A percentile compares a stretch with the other conserved stretches of the same genome.
phyloP scores from a whole-genome alignment of 2,797 vertebrate species.

The Eleutherodactylus coqui region DNA sequence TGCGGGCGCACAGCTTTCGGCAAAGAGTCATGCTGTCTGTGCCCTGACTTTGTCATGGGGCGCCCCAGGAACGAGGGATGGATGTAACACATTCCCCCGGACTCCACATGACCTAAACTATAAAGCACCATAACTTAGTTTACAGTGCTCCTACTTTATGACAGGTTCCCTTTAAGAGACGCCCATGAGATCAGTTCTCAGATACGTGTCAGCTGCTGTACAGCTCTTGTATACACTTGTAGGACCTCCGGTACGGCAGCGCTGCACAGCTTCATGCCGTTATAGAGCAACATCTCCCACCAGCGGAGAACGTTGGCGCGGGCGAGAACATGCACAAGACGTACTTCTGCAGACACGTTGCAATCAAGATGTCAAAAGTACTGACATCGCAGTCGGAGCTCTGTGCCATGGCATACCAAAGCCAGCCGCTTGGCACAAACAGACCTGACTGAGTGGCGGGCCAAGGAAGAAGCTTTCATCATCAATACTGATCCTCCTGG shows the following conservation, averaged over 20 bases:
- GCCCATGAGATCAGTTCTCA: neutral
- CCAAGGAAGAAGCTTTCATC: neutral
- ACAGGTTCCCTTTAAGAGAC: neutral
- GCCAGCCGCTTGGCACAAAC: conserved; percentile 60
- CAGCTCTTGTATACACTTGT: neutral
- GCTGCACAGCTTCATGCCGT: neutral
- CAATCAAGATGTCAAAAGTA: conserved; percentile 66
- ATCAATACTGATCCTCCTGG: neutral
- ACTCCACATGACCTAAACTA: too few relatives aligned
- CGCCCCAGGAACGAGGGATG: too few relatives aligned
- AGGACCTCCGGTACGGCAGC: neutral
- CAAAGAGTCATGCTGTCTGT: too few relatives aligned
- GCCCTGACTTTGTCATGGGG: too few relatives aligned
- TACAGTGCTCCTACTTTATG: too few relatives aligned
- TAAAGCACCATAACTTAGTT: too few relatives aligned
- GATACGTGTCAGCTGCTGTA: neutral
- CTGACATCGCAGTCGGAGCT: conserved; percentile 63
- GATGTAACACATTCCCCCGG: too few relatives aligned
- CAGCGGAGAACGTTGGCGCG: conserved; percentile 27
- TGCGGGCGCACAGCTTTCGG: too few relatives aligned
- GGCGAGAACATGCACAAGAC: conserved; percentile 47
- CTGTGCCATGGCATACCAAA: conserved; percentile 59
- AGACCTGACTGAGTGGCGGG: conserved; percentile 62
- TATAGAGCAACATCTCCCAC: conserved; percentile 7
- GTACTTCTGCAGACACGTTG: conserved; percentile 62